Conservation (phyloP, 2,888 invertebrate genomes). For the Tinea pellionella region DNA sequence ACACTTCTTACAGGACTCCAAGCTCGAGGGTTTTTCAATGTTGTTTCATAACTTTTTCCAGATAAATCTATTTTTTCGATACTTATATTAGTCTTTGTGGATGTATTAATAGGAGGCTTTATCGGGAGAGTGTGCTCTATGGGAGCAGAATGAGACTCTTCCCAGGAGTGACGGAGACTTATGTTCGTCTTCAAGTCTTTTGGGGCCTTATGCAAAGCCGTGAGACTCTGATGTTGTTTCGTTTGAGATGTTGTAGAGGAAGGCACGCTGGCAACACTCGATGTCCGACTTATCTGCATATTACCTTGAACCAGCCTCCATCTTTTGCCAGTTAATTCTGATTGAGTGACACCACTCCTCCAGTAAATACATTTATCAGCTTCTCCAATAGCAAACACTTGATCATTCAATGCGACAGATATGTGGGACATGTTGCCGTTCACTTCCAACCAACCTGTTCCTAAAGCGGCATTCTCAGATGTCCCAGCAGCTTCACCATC, state of each 20-base stretch:
- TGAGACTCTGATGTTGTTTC: constrained; percentile 79
- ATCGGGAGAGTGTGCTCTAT: constrained; percentile 76
- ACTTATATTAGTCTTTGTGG: constrained; percentile 41
- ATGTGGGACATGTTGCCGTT: constrained; percentile 85
- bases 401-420: constrained; percentile 89
- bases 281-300: constrained; percentile 84
- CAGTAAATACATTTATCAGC: constrained; percentile 85
- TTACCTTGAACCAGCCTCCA: constrained; percentile 86
- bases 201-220: constrained; percentile 45
- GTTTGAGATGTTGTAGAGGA: constrained; percentile 70
- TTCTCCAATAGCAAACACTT: constrained; percentile 88
- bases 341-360: constrained; percentile 78
- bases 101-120: constrained; percentile 33
- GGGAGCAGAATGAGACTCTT: constrained; percentile 81
- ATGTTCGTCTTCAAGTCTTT: constrained; percentile 61
- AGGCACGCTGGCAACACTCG: constrained; percentile 81
- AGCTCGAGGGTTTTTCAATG: constrained; percentile 82
- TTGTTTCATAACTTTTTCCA: constrained; percentile 77
- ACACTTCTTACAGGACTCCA: constrained; percentile 92
- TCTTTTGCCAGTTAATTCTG: constrained; percentile 86
- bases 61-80: constrained; percentile 64
- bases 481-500: constrained; percentile 77
- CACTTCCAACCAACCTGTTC: constrained; percentile 91
- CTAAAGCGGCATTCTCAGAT: constrained; percentile 81
- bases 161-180: constrained; percentile 71